Evolutionary conservation across 2,797 vertebrate genomes (phyloP).

Genomic region (Eulemur rubriventer): DNA sequence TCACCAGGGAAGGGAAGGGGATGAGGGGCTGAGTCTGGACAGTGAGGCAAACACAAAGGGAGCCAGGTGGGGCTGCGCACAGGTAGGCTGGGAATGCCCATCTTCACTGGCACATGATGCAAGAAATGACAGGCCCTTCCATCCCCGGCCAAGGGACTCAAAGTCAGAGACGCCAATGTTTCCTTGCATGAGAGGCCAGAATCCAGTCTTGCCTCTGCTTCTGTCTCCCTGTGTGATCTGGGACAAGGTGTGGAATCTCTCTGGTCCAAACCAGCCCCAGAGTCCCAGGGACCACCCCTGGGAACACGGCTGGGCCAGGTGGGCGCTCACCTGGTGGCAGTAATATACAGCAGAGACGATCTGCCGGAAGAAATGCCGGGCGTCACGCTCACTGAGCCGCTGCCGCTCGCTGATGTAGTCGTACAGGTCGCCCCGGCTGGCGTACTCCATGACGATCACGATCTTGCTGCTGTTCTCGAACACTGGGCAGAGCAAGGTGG

Average conservation of each 20-base stretch:
- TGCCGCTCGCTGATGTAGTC: constrained; percentile 94
- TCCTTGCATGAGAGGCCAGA: background rate
- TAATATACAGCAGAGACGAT: constrained; percentile 96
- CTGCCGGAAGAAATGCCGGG: constrained; percentile 95
- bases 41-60: background rate
- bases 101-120: accelerated
- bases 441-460: constrained; percentile 98
- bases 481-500: constrained; percentile 82
- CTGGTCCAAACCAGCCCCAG: background rate
- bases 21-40: background rate
- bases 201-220: background rate
- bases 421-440: constrained; percentile 95
- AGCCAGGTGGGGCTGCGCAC: accelerated
- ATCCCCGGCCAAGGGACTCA: background rate
- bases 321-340: constrained; percentile 92
- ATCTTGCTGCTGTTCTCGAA: constrained; percentile 99
- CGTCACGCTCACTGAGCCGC: constrained; percentile 90
- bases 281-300: background rate
- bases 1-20: accelerated
- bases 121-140: background rate
- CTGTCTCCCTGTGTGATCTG: background rate
- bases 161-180: background rate
- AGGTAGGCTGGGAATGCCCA: background rate
- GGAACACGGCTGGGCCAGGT: background rate
- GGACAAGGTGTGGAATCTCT: background rate